Conservation (phyloP, 2,888 invertebrate species). For the Sthenelais limicola region DNA sequence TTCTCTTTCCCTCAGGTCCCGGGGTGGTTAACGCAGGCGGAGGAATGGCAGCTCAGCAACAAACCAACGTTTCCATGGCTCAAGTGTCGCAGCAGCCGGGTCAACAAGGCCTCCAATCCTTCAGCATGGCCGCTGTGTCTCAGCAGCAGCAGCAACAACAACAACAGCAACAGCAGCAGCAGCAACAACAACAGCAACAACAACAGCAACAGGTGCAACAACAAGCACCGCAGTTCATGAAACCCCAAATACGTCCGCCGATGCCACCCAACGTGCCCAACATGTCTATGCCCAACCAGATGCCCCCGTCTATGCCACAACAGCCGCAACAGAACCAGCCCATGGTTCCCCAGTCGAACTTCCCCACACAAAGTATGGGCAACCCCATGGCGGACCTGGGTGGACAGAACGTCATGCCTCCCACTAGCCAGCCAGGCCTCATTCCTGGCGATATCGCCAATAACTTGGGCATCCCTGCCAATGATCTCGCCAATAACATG, state of each 20-base stretch:
- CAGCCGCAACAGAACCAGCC: background rate
- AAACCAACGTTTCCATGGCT: too few species aligned
- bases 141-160: slow-evolving; percentile 35
- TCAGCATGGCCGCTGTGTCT: background rate
- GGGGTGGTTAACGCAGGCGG: too few species aligned
- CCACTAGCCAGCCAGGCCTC: too few species aligned
- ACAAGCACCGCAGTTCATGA: background rate
- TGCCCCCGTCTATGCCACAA: too few species aligned
- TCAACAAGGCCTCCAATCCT: slow-evolving; percentile 2
- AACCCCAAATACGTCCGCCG: background rate
- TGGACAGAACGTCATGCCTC: too few species aligned
- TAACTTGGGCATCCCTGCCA: too few species aligned
- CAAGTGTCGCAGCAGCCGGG: background rate
- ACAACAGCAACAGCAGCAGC: slow-evolving; percentile 28
- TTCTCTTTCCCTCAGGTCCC: too few species aligned
- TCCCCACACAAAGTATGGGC: too few species aligned
- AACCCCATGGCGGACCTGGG: too few species aligned
- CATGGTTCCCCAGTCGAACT: background rate
- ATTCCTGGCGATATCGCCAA: too few species aligned
- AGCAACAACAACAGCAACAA: slow-evolving; percentile 17
- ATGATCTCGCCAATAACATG: background rate
- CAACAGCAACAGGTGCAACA: background rate
- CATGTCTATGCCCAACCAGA: slow-evolving; percentile 20
- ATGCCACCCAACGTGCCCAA: background rate
- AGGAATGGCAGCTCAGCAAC: too few species aligned